Base-by-base conservation (phyloP, 92 coral and sea anemone species). In the Epizoanthus rinbou region DNA sequence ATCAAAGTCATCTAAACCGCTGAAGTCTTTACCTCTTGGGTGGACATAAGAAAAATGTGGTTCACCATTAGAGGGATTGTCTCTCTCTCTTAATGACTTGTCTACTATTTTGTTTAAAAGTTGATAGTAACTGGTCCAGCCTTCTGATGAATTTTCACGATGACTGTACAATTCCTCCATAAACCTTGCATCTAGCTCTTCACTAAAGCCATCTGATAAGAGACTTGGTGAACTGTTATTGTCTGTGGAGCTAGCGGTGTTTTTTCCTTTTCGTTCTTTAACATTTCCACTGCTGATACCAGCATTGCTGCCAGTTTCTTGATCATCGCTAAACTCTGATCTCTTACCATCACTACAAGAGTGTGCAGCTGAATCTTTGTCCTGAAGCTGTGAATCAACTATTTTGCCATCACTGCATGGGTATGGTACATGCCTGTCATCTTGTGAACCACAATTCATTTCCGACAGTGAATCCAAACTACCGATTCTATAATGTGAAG, bases 91-190 rank as follows among this genome's bases (percentile, higher is more conserved):
- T 15, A 78, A 41, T 37, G 82, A 59, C 21, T 23, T 64, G 21
- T 22, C 78, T 10, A 64, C 60, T 39, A 65, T 58, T 18, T 88
- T 86, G 18, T 84, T 85, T 31, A 93, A 67, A 11, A 93, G 54
- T 41, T 93, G 85, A 64, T 85, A 88, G 69, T 93, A 93, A 57
- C 88, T 88, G 64, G 86, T 81, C 97, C 97, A 93, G 35, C 93
- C 92, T 25, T 90, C 97, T 41, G 82, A 53, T n/a, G 39, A 68
- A 19, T 80, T 74, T 85, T 89, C 94, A 3, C 94, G 85, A 28
- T 80, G 85, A 24, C 47, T 86, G 59, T 80, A 93, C 52, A 93
- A 57, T 63, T 93, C 92, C 52, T 93, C 91, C 47, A 93, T 35
- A 19, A 93, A 93, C 57, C 71, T 76, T 13, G 69, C 45, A 63